Evolutionary conservation across 2,113 vertebrate species (phyloP).

Genomic region (Hippocampus guttulatus): DNA sequence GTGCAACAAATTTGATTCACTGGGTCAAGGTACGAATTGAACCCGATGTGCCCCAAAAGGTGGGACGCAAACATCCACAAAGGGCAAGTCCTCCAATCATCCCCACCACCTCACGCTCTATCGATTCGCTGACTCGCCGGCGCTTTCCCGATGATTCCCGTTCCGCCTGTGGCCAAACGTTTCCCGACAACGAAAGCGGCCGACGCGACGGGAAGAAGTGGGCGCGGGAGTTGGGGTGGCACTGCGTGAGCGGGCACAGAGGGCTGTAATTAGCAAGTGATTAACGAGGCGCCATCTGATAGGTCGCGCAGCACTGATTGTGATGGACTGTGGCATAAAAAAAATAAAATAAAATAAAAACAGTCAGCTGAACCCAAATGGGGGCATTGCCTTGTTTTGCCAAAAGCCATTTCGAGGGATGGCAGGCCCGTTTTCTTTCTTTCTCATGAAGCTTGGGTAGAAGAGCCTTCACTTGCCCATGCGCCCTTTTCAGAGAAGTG

Average conservation of each 20-base stretch:
- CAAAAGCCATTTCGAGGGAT: neutral
- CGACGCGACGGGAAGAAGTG: conserved; percentile 48
- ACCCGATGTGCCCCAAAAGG: neutral
- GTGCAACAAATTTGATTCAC: too few relatives aligned
- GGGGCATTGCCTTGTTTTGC: conserved; percentile 33
- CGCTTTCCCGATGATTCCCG: conserved; percentile 45
- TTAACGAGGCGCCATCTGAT: conserved; percentile 69
- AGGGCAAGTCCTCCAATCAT: conserved; percentile 34
- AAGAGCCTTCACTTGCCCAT: too few relatives aligned
- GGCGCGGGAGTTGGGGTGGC: conserved; percentile 5
- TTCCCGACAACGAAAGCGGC: conserved; percentile 63
- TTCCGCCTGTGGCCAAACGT: conserved; percentile 35
- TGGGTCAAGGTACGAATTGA: too few relatives aligned
- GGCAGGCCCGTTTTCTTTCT: too few relatives aligned
- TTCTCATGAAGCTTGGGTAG: too few relatives aligned
- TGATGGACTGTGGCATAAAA: conserved; percentile 45
- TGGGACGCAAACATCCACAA: conserved; percentile 12
- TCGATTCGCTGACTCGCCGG: conserved; percentile 50
- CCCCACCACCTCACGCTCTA: conserved; percentile 18
- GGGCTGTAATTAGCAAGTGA: conserved; percentile 71
- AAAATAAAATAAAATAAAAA: neutral
- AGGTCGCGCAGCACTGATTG: conserved; percentile 66
- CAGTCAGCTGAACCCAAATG: conserved; percentile 43
- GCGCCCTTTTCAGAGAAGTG: too few relatives aligned
- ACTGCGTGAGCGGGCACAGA: conserved; percentile 21